phyloP scores from a whole-genome alignment of 2,797 vertebrate species.

The Choloepus didactylus region DNA sequence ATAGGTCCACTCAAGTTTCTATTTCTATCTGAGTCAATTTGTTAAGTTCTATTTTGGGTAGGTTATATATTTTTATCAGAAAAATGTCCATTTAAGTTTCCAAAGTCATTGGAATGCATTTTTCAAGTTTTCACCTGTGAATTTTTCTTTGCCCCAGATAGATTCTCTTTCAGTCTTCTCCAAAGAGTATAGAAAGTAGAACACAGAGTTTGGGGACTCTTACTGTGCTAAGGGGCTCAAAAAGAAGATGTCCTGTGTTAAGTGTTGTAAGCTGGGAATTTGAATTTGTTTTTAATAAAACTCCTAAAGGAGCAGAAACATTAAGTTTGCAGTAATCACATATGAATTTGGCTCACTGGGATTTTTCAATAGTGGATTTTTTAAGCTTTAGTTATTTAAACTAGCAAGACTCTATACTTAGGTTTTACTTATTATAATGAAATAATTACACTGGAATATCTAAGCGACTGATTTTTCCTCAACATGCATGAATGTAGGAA shows the following conservation, averaged over 20 bases:
- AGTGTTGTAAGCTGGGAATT: slow-evolving; percentile 38
- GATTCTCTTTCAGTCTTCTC: slow-evolving; percentile 14
- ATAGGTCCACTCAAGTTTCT: slow-evolving; percentile 16
- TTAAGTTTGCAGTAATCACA: slow-evolving; percentile 61
- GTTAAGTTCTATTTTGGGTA: background rate
- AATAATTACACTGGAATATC: slow-evolving; percentile 71
- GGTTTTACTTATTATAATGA: slow-evolving; percentile 69
- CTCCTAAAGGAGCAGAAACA: slow-evolving; percentile 43
- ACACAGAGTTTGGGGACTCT: background rate
- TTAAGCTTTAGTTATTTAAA: slow-evolving; percentile 73
- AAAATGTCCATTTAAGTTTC: background rate
- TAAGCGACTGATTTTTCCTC: slow-evolving; percentile 13
- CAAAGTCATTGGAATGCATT: slow-evolving; percentile 26
- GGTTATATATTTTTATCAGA: background rate
- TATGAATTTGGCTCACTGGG: slow-evolving; percentile 51
- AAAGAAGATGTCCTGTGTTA: slow-evolving; percentile 15
- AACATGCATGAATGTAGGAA: slow-evolving; percentile 71
- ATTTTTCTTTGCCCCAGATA: background rate
- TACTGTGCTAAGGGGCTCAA: background rate
- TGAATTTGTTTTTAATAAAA: slow-evolving; percentile 68
- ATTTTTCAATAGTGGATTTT: background rate
- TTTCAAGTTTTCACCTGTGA: slow-evolving; percentile 30
- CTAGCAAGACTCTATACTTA: slow-evolving; percentile 56
- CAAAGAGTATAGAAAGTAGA: slow-evolving; percentile 52
- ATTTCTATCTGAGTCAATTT: slow-evolving; percentile 50